Base-by-base conservation (phyloP, 2,113 vertebrate species). In the Ciconia maguari region DNA sequence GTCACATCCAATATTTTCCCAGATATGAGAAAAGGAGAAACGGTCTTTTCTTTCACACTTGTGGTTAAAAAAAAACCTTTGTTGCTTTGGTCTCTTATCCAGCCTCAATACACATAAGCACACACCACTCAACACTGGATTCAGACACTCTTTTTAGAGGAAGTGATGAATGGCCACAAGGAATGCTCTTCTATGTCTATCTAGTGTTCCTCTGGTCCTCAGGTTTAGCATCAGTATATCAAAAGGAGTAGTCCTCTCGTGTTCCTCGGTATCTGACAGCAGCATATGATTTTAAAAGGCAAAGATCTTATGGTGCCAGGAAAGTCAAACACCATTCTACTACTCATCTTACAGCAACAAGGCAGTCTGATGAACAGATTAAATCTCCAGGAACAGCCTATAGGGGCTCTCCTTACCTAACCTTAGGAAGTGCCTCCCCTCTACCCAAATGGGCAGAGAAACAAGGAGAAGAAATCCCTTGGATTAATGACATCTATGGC, bases 281-380 rank as follows among this genome's bases (percentile, higher is more conserved):
- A 96, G 66, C n/a, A 42, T 51, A 76, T 75, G 52, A 52, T 89
- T 69, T 83, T 72, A 65, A 77, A 94, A 96, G 88, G 64, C 75
- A 87, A 94, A 87, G 46, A 74, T 68, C 27, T 38, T 64, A 79
- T 5, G 44, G 55, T 1, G 11, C 83, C 66, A 74, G 44, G 69
- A 96, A 91, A 79, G 54, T 71, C 57, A 74, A 65, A 71, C 57
- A 83, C 83, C 10, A 15, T 51, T 86, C 55, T 68, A 74, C 30
- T 71, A 58, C 46, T 79, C 15, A 25, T 46, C 42, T 92, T 69
- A 76, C 18, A 79, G 83, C 46, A 93, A 91, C 26, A 84, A 89
- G 57, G 60, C 11, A 3, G 49, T 75, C 57, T 71, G 26, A n/a
- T 11, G 24, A 82, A 72, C 79, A 93, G 57, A 57, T 82, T 38